These are phyloP conservation scores for Leptoteleia sp. DNA, from an alignment of 1,140 invertebrate genomes.

Conservation along the genomic window DNA sequence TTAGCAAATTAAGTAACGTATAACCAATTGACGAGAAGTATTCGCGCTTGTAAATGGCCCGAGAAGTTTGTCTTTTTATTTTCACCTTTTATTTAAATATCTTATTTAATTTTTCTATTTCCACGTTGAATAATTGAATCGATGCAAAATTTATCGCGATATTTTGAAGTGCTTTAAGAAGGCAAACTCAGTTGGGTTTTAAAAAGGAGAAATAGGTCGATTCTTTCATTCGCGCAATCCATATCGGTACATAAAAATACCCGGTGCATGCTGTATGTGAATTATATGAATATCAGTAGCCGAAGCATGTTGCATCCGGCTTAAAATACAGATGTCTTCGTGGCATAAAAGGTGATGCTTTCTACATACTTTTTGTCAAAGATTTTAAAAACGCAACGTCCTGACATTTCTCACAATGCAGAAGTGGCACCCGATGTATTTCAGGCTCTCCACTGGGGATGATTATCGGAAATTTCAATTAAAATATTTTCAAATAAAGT, in stretches of 20 bases:
- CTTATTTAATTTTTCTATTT: conserved; percentile 15
- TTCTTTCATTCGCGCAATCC: conserved; percentile 38
- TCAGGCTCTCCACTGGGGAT: not conserved
- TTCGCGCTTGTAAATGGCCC: not conserved
- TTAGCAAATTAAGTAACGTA: not conserved
- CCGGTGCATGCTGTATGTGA: conserved; percentile 13
- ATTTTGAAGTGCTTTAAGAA: conserved; percentile 17
- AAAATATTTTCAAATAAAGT: conserved; percentile 1
- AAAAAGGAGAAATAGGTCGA: conserved; percentile 42
- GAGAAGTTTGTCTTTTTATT: not conserved
- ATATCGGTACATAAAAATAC: conserved; percentile 46
- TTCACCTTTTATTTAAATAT: not conserved
- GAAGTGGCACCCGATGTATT: conserved; percentile 4
- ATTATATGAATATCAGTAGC: conserved; percentile 51
- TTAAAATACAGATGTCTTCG: conserved; percentile 50
- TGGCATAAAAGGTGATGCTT: conserved; percentile 41
- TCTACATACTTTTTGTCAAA: conserved; percentile 52
- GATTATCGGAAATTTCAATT: conserved; percentile 12
- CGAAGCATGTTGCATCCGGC: conserved; percentile 53
- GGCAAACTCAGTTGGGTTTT: conserved; percentile 9
- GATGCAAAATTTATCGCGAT: conserved; percentile 14
- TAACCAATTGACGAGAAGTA: not conserved
- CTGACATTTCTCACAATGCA: conserved; percentile 36
- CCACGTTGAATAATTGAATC: conserved; percentile 13
- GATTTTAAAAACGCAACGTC: conserved; percentile 25